Percentiles rank a stretch among this genome's conserved stretches.
Conservation (phyloP, 2,888 invertebrate species). For the Philonicus albiceps region DNA sequence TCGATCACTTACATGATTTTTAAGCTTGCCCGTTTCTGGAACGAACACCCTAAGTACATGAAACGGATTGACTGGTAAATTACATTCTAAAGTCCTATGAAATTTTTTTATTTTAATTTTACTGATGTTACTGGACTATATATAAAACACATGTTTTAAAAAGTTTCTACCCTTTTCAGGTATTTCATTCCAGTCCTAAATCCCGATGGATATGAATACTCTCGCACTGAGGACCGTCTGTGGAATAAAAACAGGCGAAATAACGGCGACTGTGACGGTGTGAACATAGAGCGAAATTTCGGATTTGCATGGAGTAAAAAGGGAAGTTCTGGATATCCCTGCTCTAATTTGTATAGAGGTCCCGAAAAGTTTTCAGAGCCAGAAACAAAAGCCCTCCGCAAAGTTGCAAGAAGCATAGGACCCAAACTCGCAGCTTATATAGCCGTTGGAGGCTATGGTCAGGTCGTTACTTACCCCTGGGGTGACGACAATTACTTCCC, state of each 20-base stretch:
- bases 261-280: constrained; percentile 72
- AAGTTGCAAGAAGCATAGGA: constrained; percentile 62
- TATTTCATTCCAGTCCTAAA: constrained; percentile 79
- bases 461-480: constrained; percentile 64
- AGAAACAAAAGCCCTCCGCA: constrained; percentile 74
- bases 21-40: constrained; percentile 72
- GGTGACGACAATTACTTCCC: constrained; percentile 60
- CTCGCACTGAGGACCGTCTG: constrained; percentile 78
- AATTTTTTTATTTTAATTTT: background rate
- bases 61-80: constrained; percentile 81
- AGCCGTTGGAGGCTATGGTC: constrained; percentile 63
- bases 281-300: constrained; percentile 86
- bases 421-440: constrained; percentile 56
- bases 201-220: constrained; percentile 88
- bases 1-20: constrained; percentile 80
- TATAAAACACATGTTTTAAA: too few species aligned
- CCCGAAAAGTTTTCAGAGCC: constrained; percentile 83
- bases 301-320: constrained; percentile 84
- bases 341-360: constrained; percentile 82
- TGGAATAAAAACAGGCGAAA: constrained; percentile 81
- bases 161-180: constrained; percentile 58
- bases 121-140: too few species aligned
- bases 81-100: background rate
- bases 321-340: constrained; percentile 82
- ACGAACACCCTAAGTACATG: constrained; percentile 69